Evolutionary conservation across 64 coral and sea anemone species (phyloP).

Genomic region (Hydrozoanthus tunicans): DNA sequence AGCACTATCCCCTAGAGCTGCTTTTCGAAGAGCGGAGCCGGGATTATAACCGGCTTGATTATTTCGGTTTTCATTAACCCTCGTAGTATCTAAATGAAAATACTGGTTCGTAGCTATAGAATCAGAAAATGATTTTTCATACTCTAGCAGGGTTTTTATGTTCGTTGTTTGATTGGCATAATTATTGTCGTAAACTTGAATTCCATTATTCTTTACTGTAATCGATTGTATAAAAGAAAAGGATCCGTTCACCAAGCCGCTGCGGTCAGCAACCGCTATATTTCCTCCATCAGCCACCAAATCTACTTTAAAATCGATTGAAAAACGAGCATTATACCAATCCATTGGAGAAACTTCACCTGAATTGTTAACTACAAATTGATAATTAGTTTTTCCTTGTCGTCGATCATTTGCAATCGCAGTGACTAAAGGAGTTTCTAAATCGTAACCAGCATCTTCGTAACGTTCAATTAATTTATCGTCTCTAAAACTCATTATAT

Average conservation of each 20-base stretch:
- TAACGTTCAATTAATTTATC: too few species aligned
- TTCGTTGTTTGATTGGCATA: too few species aligned
- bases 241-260: background rate
- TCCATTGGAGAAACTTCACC: too few species aligned
- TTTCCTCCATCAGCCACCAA: background rate
- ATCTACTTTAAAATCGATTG: background rate
- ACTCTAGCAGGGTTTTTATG: constrained; percentile 40
- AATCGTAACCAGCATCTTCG: background rate
- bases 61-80: background rate
- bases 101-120: background rate
- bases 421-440: too few species aligned
- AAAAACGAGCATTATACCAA: background rate
- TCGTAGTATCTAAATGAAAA: too few species aligned
- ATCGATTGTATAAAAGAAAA: background rate
- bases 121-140: background rate
- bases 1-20: constrained; percentile 15
- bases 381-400: constrained; percentile 17
- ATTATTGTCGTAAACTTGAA: too few species aligned
- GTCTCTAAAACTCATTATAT: background rate
- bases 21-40: background rate
- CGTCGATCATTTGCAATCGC: too few species aligned
- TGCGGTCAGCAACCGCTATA: background rate
- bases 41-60: background rate
- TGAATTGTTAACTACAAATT: background rate
- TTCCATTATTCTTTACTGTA: background rate